Conservation (phyloP, 2,797 vertebrate genomes). For the Neomorphus geoffroyi region DNA sequence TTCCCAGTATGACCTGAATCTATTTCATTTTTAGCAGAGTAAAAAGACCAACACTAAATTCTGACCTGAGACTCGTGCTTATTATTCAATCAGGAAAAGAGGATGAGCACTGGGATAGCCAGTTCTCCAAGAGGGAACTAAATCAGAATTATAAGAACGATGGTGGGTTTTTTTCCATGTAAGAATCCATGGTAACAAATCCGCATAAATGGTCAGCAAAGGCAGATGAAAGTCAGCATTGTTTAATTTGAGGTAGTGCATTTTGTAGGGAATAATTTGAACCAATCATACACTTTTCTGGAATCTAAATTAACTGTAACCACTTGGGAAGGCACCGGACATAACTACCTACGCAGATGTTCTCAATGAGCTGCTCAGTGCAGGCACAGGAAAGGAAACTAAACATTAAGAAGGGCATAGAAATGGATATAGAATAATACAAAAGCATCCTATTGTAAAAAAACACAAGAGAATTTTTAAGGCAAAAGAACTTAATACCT, state of each 20-base stretch:
- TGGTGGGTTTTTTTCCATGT: background rate
- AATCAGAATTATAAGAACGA: background rate
- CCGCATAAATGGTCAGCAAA: background rate
- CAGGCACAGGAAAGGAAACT: background rate
- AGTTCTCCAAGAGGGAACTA: background rate
- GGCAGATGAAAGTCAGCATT: background rate
- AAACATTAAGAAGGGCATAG: background rate
- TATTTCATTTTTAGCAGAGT: background rate
- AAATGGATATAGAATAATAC: background rate
- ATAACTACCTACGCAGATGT: background rate
- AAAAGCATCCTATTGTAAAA: background rate
- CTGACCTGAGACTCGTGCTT: background rate
- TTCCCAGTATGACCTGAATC: background rate
- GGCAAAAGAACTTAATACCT: background rate
- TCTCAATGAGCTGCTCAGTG: background rate
- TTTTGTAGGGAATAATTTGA: constrained; percentile 17
- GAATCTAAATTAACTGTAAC: constrained; percentile 9
- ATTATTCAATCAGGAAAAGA: background rate
- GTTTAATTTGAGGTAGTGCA: background rate
- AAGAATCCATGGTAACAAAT: constrained; percentile 1
- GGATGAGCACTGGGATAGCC: background rate
- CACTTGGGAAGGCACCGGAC: background rate
- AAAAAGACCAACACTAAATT: background rate
- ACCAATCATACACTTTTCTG: background rate
- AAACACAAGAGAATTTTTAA: background rate